Evolutionary conservation across 53 echinoderm and acorn worm species (phyloP), one percentile per base, ranked within the genome.

Genomic region (Antedon mediterranea): DNA sequence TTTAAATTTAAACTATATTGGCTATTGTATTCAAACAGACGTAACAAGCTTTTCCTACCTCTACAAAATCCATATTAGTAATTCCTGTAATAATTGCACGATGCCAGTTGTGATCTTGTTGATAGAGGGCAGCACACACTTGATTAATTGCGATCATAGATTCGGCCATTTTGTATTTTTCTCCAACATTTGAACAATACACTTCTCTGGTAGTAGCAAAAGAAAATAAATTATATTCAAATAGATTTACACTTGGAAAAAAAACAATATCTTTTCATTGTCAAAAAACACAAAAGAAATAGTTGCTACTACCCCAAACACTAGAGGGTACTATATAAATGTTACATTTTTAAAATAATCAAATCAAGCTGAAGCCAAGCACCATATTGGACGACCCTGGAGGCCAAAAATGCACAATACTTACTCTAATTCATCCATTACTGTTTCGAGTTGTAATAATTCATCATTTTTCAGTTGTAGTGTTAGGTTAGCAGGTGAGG

Each of bases 351-450:
- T n/a, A n/a, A n/a, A n/a, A n/a, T n/a, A n/a, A n/a, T n/a, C n/a
- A n/a, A n/a, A n/a, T n/a, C n/a, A n/a, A n/a, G n/a, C n/a, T n/a
- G n/a, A n/a, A n/a, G n/a, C n/a, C n/a, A n/a, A n/a, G n/a, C n/a
- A n/a, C n/a, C n/a, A n/a, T n/a, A n/a, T n/a, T n/a, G n/a, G n/a
- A n/a, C n/a, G n/a, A n/a, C n/a, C n/a, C n/a, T n/a, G 11, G 11
- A 37, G 37, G 37, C 37, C 37, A 37, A 6, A 37, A 37, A 37
- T 37, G 11, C 37, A 37, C 37, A n/a, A 29, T 34, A 88, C 92
- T 90, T 83, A 98, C 98, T 98, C 98, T 28, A 98, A 78, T 34
- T 79, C 77, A 84, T 98, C 88, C 98, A 98, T 98, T 29, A 98
- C 86, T 13, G 77, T 74, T 31, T 98, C 98, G 70, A 98, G 71